These are phyloP conservation scores for Hyperopisus bebe DNA, from an alignment of 2,113 vertebrate species.

Conservation along the genomic window DNA sequence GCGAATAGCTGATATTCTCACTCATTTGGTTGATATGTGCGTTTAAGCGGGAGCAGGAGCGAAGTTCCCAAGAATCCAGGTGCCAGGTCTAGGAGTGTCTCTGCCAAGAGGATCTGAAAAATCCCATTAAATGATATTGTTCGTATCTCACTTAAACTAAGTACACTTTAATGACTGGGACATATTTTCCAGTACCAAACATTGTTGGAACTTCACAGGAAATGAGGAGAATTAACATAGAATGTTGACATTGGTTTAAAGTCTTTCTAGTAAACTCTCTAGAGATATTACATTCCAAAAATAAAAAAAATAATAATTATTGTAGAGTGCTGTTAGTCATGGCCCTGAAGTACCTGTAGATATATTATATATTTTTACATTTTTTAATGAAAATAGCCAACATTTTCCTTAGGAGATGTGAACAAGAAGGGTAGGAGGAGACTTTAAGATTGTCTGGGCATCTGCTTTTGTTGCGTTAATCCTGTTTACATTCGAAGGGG, in stretches of 20 bases:
- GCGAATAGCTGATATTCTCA: not conserved
- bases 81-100: not conserved
- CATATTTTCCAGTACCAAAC: not conserved
- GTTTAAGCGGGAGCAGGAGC: not conserved
- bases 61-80: not conserved
- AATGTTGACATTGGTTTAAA: not conserved
- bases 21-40: not conserved
- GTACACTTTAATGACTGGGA: not conserved
- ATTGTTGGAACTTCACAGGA: not conserved
- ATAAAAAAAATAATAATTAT: not conserved
- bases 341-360: not conserved
- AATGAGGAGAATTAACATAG: not conserved
- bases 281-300: conserved; percentile 2
- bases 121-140: not conserved
- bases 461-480: conserved; percentile 3
- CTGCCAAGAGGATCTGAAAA: not conserved
- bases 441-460: not conserved
- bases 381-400: not conserved
- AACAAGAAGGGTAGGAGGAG: not conserved
- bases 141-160: not conserved
- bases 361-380: not conserved
- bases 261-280: not conserved
- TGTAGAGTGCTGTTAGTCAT: not conserved
- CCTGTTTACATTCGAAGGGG: not conserved
- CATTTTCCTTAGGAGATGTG: not conserved